These are phyloP conservation scores for Macrotus californicus DNA, from an alignment of 2,113 vertebrate genomes.

Conservation along the genomic window DNA sequence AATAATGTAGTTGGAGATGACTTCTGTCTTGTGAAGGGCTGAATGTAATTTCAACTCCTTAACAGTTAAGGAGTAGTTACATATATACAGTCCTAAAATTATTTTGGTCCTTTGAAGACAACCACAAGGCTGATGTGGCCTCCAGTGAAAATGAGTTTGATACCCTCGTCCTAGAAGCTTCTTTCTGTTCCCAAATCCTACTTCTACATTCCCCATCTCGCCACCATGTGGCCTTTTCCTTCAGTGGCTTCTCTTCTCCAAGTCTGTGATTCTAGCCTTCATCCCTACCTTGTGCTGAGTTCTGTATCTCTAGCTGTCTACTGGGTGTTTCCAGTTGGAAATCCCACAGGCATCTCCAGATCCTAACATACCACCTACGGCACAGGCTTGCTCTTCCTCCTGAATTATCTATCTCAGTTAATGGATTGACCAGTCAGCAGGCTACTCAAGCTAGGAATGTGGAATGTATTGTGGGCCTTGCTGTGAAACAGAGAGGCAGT, in stretches of 20 bases:
- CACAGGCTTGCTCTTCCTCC: neutral
- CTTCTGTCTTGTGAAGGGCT: neutral
- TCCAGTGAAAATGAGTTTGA: too few species aligned
- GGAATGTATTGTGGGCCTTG: neutral
- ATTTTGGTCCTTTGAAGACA: too few species aligned
- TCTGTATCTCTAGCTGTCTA: neutral
- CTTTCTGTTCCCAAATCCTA: neutral
- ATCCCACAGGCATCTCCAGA: neutral
- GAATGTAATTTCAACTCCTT: too few species aligned
- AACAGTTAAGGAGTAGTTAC: too few species aligned
- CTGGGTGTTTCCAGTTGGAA: neutral
- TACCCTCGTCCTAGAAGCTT: neutral
- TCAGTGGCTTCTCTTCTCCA: neutral
- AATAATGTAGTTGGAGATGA: neutral
- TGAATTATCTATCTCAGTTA: neutral
- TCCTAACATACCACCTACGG: neutral
- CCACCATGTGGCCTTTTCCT: neutral
- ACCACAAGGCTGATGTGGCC: too few species aligned
- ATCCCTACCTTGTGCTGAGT: neutral
- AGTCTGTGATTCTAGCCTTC: neutral
- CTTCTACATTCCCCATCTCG: neutral
- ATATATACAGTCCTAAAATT: too few species aligned
- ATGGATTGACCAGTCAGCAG: neutral
- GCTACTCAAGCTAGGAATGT: neutral
- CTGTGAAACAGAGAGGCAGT: neutral